Conservation (phyloP, 2,113 vertebrate genomes). For the Sylvilagus bachmani region DNA sequence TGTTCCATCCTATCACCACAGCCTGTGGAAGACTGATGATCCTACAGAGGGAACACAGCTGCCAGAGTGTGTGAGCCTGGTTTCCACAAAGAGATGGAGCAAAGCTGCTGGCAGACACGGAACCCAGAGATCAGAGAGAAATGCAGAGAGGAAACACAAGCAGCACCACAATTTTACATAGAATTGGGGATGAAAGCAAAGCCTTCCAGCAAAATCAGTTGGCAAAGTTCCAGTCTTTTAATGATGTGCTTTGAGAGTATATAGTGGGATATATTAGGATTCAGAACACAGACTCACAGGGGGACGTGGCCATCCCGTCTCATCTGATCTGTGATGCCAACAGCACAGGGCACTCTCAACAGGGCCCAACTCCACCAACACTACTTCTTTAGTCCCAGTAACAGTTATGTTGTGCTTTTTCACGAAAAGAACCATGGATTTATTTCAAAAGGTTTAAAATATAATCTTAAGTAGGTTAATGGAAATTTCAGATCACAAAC, state of each 20-base stretch:
- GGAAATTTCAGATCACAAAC: neutral
- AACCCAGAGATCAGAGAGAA: slow-evolving; percentile 58
- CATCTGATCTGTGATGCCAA: neutral
- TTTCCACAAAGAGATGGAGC: slow-evolving; percentile 51
- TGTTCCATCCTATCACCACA: slow-evolving; percentile 62
- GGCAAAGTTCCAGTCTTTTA: slow-evolving; percentile 38
- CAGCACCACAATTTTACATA: slow-evolving; percentile 25
- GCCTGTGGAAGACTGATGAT: slow-evolving; percentile 70
- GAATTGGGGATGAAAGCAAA: slow-evolving; percentile 63
- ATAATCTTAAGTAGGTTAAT: neutral
- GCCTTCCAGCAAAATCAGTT: neutral
- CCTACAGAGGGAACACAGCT: slow-evolving; percentile 63
- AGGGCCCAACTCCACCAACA: neutral
- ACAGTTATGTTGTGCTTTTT: neutral
- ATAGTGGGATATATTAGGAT: neutral
- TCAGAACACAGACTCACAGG: neutral
- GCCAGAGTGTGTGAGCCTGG: neutral
- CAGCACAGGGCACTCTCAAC: neutral
- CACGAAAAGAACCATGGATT: neutral
- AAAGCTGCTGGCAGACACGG: slow-evolving; percentile 57
- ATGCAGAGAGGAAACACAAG: neutral
- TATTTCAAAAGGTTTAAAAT: neutral
- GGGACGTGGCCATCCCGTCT: neutral
- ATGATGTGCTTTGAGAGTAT: neutral
- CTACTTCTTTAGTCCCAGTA: neutral